phyloP scores from a whole-genome alignment of 2,113 vertebrate genomes.

The Ovis canadensis region DNA sequence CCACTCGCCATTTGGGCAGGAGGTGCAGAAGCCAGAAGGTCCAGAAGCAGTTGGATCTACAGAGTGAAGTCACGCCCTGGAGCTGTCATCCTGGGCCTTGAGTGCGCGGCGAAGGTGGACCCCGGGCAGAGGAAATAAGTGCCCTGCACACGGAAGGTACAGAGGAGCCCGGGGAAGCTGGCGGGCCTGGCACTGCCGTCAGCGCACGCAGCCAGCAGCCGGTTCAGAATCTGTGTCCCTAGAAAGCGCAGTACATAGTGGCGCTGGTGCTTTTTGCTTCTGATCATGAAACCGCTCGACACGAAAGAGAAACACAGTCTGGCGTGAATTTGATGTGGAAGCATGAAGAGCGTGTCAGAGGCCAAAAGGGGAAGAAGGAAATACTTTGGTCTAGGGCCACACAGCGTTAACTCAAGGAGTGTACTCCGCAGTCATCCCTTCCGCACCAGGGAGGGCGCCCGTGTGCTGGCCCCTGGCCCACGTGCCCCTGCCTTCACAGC shows the following conservation, averaged over 20 bases:
- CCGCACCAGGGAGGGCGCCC: rapidly evolving
- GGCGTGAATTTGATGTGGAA: neutral
- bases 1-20: no score
- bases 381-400: neutral
- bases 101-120: rapidly evolving
- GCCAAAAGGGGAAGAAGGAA: neutral
- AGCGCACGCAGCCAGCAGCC: neutral
- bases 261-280: neutral
- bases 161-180: neutral
- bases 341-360: neutral
- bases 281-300: neutral
- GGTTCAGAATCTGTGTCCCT: neutral
- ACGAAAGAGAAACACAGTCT: neutral
- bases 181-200: no score
- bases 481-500: neutral
- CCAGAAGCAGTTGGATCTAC: rapidly evolving
- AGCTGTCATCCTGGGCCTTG: neutral
- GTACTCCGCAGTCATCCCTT: neutral
- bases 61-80: neutral
- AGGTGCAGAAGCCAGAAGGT: neutral
- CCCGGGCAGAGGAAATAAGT: rapidly evolving
- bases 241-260: neutral
- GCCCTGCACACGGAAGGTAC: neutral
- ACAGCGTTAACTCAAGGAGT: no score
- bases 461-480: rapidly evolving